These are phyloP conservation scores for Catamblyrhynchus diadema DNA, from an alignment of 2,797 vertebrate genomes.

Conservation along the genomic window DNA sequence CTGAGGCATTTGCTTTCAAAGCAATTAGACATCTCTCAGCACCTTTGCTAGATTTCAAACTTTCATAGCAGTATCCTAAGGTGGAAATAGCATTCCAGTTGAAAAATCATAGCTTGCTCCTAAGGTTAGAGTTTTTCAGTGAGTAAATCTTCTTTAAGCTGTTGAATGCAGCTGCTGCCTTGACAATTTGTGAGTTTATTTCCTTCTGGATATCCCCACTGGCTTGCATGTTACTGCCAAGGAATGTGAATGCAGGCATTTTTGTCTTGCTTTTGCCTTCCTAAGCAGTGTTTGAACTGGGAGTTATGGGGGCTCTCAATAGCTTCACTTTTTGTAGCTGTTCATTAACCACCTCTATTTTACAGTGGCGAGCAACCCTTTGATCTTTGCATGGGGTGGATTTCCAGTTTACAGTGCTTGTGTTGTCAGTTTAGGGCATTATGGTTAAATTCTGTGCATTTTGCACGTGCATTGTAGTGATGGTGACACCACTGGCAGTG, in stretches of 20 bases:
- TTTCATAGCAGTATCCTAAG: constrained; percentile 49
- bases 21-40: constrained; percentile 61
- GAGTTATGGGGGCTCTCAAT: constrained; percentile 20
- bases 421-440: background rate
- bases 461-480: background rate
- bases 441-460: background rate
- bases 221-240: constrained; percentile 49
- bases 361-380: background rate
- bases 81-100: constrained; percentile 61
- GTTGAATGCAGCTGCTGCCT: constrained; percentile 60
- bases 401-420: background rate
- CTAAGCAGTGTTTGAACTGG: constrained; percentile 13
- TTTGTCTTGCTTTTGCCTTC: constrained; percentile 39
- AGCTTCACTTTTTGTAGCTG: background rate
- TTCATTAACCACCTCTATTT: background rate
- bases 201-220: constrained; percentile 60
- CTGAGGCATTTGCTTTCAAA: constrained; percentile 56
- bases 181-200: constrained; percentile 60
- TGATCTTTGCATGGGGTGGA: background rate
- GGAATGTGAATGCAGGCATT: constrained; percentile 41
- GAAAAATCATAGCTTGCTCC: constrained; percentile 45
- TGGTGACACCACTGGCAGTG: background rate
- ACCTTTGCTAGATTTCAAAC: constrained; percentile 1
- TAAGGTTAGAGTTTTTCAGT: constrained; percentile 29
- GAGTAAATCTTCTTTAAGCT: constrained; percentile 64